Evolutionary conservation across 2,797 vertebrate genomes (phyloP), one percentile per base, ranked within the genome.

Genomic region (Melanotaenia nigrans): DNA sequence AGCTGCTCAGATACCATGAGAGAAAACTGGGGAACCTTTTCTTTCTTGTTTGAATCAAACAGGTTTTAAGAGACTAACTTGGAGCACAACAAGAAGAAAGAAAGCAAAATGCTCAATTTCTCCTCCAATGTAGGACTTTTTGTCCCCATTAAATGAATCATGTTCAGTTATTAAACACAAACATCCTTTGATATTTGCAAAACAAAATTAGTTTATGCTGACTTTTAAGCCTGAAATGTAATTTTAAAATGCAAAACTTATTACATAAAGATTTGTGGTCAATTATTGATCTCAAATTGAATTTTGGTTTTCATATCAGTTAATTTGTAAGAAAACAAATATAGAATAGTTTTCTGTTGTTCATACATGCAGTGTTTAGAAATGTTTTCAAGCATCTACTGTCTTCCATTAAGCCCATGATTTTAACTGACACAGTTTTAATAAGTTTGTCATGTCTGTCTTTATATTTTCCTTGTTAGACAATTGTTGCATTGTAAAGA

Each of bases 91-190:
- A 45, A 18, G 13, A 51, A 1, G 68, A 36, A 72, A 51, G 8
- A 56, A 11, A 51, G 65, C 4, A 20, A 58, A 70, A 69, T 40
- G 25, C n/a, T 65, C 14, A 35, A 40, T 71, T 66, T 35, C 12
- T 1, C 30, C 16, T 51, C 28, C 22, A 49, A n/a, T 35, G 53
- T 28, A 47, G 11, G 49, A 2, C 25, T 2, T 67, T 22, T 1
- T 57, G 54, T 71, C n/a, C 45, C 49, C 22, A 49, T 58, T 76
- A 22, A 69, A 66, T n/a, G 5, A 61, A 71, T 49, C n/a, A 33
- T 33, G 32, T 33, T 33, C 7, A 30, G 30, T 30, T 30, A 30
- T 5, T 8, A 5, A 45, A 49, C 61, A 77, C 28, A 77, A 68
- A 54, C 8, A 22, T 66, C 25, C 20, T 73, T 69, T 45, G 6